A percentile compares a stretch with the other conserved stretches of the same genome.
Evolutionary conservation across 1,140 invertebrate species (phyloP).

Genomic region (Copidosoma floridanum): DNA sequence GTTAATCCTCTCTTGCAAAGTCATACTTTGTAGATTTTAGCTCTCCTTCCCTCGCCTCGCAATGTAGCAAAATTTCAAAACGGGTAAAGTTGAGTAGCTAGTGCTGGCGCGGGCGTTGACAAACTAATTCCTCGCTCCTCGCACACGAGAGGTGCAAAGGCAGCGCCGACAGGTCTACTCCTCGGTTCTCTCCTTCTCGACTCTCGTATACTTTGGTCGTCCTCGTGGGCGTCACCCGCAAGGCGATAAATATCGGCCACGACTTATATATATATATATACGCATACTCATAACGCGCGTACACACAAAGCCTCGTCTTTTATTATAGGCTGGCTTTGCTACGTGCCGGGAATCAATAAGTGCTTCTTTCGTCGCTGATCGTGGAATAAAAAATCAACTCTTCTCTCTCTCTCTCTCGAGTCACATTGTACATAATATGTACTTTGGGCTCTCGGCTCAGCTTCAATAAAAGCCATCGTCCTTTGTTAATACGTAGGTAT

Average conservation of each 20-base stretch:
- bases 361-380: conserved; percentile 26
- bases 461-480: conserved; percentile 4
- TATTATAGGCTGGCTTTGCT: conserved; percentile 8
- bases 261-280: no score
- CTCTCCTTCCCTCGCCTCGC: conserved; percentile 10
- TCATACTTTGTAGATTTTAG: conserved; percentile 19
- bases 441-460: not conserved
- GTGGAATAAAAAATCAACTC: conserved; percentile 23
- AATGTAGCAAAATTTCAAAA: conserved; percentile 31
- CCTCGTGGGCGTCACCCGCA: conserved; percentile 41
- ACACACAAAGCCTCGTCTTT: not conserved
- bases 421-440: no score
- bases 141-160: conserved; percentile 47
- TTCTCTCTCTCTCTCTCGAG: conserved; percentile 32
- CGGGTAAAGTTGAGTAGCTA: conserved; percentile 22
- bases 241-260: conserved; percentile 42
- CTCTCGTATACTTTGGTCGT: conserved; percentile 44
- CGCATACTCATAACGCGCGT: conserved; percentile 33
- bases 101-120: conserved; percentile 44
- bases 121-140: conserved; percentile 55
- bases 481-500: not conserved
- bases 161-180: conserved; percentile 44
- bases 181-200: no score
- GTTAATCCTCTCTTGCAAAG: conserved; percentile 23
- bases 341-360: conserved; percentile 24